phyloP scores from a whole-genome alignment of 2,888 invertebrate species.

The Morpho achilles region DNA sequence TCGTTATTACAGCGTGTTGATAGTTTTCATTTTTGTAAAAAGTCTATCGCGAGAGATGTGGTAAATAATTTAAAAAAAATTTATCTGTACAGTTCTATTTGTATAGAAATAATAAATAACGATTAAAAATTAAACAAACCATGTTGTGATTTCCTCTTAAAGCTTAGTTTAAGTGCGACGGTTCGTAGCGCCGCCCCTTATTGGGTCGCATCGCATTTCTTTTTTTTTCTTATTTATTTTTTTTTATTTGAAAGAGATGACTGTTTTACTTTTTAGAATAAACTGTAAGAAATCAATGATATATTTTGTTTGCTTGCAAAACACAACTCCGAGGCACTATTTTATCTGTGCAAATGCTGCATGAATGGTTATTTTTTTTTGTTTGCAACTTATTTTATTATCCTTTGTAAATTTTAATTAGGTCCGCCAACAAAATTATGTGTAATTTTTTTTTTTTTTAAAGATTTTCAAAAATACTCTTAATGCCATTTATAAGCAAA shows the following conservation, averaged over 20 bases:
- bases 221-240: slow-evolving; percentile 51
- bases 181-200: slow-evolving; percentile 38
- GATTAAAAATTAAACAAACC: slow-evolving; percentile 71
- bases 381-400: too few relatives aligned
- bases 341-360: too few relatives aligned
- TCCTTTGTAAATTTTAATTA: too few relatives aligned
- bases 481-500: too few relatives aligned
- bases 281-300: slow-evolving; percentile 68
- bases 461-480: too few relatives aligned
- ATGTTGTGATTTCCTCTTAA: slow-evolving; percentile 74
- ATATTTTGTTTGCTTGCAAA: slow-evolving; percentile 29
- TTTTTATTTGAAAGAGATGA: slow-evolving; percentile 66
- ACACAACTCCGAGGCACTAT: background rate
- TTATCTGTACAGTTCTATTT: slow-evolving; percentile 81
- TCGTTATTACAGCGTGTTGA: slow-evolving; percentile 73
- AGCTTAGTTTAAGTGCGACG: slow-evolving; percentile 57
- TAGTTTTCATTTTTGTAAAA: slow-evolving; percentile 81
- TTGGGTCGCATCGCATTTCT: slow-evolving; percentile 33
- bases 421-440: too few relatives aligned
- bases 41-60: slow-evolving; percentile 76
- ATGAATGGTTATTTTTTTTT: too few relatives aligned
- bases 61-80: slow-evolving; percentile 78
- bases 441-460: too few relatives aligned
- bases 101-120: slow-evolving; percentile 81
- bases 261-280: slow-evolving; percentile 76